Conservation (phyloP, 2,113 vertebrate genomes). For the Paradisaea rubra region DNA sequence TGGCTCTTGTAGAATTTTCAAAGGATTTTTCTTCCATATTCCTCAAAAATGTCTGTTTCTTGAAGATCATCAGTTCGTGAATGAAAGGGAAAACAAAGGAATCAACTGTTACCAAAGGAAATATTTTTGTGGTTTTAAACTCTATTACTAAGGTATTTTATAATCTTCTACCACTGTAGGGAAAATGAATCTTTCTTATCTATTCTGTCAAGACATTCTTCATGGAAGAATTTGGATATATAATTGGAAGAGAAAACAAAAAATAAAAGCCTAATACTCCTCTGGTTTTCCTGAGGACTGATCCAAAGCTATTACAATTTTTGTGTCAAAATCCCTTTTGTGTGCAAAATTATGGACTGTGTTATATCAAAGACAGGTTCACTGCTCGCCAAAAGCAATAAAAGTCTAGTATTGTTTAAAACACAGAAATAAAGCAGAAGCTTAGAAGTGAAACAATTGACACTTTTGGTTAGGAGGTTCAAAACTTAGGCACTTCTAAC, state of each 20-base stretch:
- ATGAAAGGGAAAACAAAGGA: not conserved
- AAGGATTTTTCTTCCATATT: not conserved
- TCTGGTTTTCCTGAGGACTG: not conserved
- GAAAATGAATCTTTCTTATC: not conserved
- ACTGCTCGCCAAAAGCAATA: slow-evolving; percentile 25
- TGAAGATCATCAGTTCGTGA: not conserved
- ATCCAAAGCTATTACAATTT: not conserved
- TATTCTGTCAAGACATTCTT: not conserved
- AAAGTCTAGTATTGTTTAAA: slow-evolving; percentile 34
- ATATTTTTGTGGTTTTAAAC: not conserved
- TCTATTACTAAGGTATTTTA: not conserved
- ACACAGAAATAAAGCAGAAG: slow-evolving; percentile 32
- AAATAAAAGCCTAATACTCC: not conserved
- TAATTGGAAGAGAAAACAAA: slow-evolving; percentile 22
- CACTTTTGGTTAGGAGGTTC: not conserved
- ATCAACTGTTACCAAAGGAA: not conserved
- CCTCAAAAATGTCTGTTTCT: not conserved
- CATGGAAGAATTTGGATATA: not conserved
- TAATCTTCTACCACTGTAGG: not conserved
- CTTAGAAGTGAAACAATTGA: not conserved
- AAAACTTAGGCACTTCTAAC: not conserved
- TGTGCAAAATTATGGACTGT: slow-evolving; percentile 6
- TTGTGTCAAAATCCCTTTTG: slow-evolving; percentile 13
- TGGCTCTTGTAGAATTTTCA: not conserved
- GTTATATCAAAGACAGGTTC: slow-evolving; percentile 27